Evolutionary conservation across 2,113 vertebrate genomes (phyloP).

Genomic region (Ammodytes dubius): DNA sequence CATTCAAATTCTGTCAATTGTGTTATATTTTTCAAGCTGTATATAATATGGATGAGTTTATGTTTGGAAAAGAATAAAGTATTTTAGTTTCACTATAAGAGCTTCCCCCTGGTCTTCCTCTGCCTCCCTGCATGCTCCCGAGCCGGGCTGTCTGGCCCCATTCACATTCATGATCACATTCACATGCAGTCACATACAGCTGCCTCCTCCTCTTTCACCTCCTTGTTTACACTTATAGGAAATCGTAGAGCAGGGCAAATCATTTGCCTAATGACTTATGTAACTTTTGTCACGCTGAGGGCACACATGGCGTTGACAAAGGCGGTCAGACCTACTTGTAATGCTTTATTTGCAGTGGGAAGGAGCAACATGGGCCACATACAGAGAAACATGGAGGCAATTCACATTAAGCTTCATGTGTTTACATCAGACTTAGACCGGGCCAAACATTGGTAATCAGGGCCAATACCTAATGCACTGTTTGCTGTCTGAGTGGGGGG

Average conservation of each 20-base stretch:
- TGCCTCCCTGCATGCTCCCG: background rate
- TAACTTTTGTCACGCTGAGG: conserved; percentile 35
- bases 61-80: conserved; percentile 80
- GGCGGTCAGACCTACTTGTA: conserved; percentile 30
- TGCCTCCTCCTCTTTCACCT: conserved; percentile 46
- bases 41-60: conserved; percentile 78
- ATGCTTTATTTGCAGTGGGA: conserved; percentile 65
- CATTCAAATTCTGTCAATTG: conserved; percentile 48
- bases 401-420: conserved; percentile 34
- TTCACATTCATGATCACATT: conserved; percentile 68
- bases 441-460: conserved; percentile 55
- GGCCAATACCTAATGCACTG: conserved; percentile 58
- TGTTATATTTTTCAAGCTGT: conserved; percentile 76
- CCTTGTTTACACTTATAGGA: conserved; percentile 58
- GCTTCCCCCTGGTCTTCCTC: background rate
- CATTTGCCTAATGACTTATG: conserved; percentile 64
- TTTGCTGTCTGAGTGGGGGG: conserved; percentile 73
- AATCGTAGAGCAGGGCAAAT: conserved; percentile 59
- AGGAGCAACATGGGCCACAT: conserved; percentile 51
- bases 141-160: conserved; percentile 1
- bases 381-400: conserved; percentile 50
- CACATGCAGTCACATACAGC: conserved; percentile 48
- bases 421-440: conserved; percentile 69
- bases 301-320: conserved; percentile 32
- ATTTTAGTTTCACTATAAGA: conserved; percentile 70